Evolutionary conservation across 2,797 vertebrate species (phyloP), one percentile per base, ranked within the genome.

Genomic region (Danio jaintianensis): DNA sequence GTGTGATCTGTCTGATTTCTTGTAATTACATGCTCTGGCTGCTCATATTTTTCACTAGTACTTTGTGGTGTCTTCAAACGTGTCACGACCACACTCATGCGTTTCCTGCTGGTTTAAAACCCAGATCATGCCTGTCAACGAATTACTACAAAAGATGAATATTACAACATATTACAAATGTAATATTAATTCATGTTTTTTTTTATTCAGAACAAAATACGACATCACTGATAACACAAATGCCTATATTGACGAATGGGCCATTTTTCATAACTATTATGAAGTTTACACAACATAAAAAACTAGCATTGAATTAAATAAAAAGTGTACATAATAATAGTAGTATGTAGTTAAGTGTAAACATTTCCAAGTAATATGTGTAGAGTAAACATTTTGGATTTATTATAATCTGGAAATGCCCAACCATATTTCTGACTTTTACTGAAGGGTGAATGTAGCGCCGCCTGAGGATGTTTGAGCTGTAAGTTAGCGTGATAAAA

Each of bases 41-140:
- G 29, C 29, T 29, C 29, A 12, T 64, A 29, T 18, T 67, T 53
- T 56, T 75, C 47, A 75, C 2, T 2, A 11, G 48, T 53, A 75
- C 4, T 43, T 42, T 64, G 29, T 36, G 63, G 52, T 9, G 52
- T 58, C 7, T 36, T 56, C 9, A 58, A 47, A 77, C 50, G 18
- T 47, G 63, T 15, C 40, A 48, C 15, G 18, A 48, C 42, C 75
- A 13, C 63, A 68, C 36, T 67, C 2, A 12, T 48, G 16, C 29
- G 29, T 68, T 78, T 78, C 42, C 75, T 59, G 42, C 16, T n/a
- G 45, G 42, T 48, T 55, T 55, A 38, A 16, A 45, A 48, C 61
- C 76, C 22, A 29, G 40, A 52, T 12, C 12, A 50, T 61, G 59
- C 36, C 22, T 40, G 42, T 77, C 20, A 67, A 67, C 42, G 0